These are phyloP conservation scores for Lampris megalopsis DNA, from an alignment of 2,113 vertebrate genomes.

Conservation along the genomic window DNA sequence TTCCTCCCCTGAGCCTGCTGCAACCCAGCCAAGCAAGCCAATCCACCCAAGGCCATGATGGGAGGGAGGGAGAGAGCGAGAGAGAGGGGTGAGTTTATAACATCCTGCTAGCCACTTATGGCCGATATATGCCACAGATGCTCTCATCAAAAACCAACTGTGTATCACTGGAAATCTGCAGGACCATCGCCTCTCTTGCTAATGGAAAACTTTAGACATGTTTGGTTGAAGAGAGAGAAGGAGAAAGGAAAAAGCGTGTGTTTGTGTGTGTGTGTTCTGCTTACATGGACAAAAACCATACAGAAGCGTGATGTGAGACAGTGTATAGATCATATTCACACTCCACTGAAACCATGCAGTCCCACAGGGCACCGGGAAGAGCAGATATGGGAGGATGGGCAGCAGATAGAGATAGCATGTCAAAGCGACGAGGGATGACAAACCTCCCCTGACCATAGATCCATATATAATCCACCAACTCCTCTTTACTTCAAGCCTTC, in stretches of 20 bases:
- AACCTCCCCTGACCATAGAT: conserved; percentile 2
- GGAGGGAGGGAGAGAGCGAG: neutral
- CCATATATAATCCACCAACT: neutral
- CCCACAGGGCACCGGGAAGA: conserved; percentile 16
- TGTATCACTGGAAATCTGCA: neutral
- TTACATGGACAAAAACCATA: neutral
- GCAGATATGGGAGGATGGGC: neutral
- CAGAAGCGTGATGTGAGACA: neutral
- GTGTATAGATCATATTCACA: neutral
- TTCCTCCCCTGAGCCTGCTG: conserved; percentile 30
- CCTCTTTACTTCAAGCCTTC: conserved; percentile 13
- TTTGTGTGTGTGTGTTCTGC: neutral
- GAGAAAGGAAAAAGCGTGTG: neutral
- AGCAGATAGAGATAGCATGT: neutral
- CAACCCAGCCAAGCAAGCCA: conserved; percentile 29
- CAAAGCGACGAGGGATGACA: neutral
- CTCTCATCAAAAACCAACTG: conserved; percentile 33
- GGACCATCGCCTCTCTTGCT: neutral
- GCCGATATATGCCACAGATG: conserved; percentile 42
- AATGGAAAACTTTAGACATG: conserved; percentile 14
- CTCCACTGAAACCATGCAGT: neutral
- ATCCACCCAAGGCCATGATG: conserved; percentile 48
- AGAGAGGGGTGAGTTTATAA: conserved; percentile 21
- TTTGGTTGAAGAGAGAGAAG: neutral
- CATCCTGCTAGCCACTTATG: conserved; percentile 24